Evolutionary conservation across 2,888 invertebrate genomes (phyloP), one percentile per base, ranked within the genome.

Genomic region (Himalopsyche tibetana): DNA sequence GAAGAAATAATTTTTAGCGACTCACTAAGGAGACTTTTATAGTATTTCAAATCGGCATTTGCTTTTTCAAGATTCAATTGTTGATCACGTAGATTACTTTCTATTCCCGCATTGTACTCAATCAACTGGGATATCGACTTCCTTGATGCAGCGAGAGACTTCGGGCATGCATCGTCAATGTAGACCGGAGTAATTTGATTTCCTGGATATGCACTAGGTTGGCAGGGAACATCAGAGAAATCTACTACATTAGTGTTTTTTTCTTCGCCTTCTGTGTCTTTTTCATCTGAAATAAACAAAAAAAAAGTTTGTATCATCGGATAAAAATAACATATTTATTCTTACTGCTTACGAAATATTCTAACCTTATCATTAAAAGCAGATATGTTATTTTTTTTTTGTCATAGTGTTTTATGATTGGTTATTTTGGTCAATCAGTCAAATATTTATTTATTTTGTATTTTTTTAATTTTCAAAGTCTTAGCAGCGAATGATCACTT

Each of bases 241-340:
- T 51, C 15, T 15, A 15, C 15, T 51, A 15, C 15, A 15, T 15
- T 4, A 4, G 19, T 28, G 28, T 9, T 3, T 19, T 63, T 19
- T n/a, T 63, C 19, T 19, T 5, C 63, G 3, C 9, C 11, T 19
- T 63, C 63, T 28, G 8, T 2, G 19, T 9, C 2, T 1, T 19
- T 63, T 0, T 19, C 63, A 63, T 63, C 63, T 63, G 63, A 63
- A 63, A 63, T 63, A n/a, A 63, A n/a, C 19, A 63, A 63, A 63
- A 2, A 56, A 56, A 3, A 56, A 5, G 2, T 56, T 28, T 28
- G 28, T 1, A 28, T 28, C 28, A 28, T 28, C 28, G 28, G n/a
- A 56, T 15, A 55, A 55, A 55, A 55, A 55, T 15, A 15, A 55
- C 55, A n/a, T 55, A 0, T 17, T 28, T 28, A 28, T 28, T 28